phyloP scores from a whole-genome alignment of 30 jellyfish, hydroid and myxozoan species.

The Pseudorhiza aurosa region DNA sequence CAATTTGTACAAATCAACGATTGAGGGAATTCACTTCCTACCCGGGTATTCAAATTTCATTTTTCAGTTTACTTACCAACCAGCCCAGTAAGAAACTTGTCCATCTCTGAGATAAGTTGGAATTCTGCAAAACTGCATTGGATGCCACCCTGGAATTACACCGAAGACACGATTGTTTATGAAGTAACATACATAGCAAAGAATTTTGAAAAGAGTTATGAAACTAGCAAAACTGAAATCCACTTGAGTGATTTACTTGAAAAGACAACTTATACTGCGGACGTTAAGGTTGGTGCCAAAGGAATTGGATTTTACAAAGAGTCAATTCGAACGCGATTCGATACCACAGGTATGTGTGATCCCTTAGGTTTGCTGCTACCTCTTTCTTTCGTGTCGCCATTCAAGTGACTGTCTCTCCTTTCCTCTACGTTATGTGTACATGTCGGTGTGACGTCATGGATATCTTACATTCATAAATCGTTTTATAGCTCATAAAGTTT shows the following conservation, averaged over 20 bases:
- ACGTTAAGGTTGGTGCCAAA: conserved; percentile 48
- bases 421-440: no score
- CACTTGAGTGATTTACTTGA: conserved; percentile 1
- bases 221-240: background rate
- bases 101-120: conserved; percentile 15
- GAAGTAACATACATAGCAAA: background rate
- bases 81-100: conserved; percentile 6
- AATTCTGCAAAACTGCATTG: conserved; percentile 10
- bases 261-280: background rate
- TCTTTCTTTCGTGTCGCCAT: no score
- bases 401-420: no score
- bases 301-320: conserved; percentile 12
- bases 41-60: background rate
- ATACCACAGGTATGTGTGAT: conserved; percentile 19
- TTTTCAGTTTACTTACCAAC: conserved; percentile 49
- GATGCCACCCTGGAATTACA: conserved; percentile 48
- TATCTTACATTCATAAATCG: no score
- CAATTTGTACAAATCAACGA: no score
- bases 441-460: no score
- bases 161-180: conserved; percentile 19
- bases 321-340: background rate
- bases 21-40: no score
- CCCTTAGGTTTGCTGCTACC: no score
- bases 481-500: no score
- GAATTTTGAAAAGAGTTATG: background rate